These are phyloP conservation scores for Hirudo medicinalis DNA, from an alignment of 1,140 invertebrate species.

Conservation along the genomic window DNA sequence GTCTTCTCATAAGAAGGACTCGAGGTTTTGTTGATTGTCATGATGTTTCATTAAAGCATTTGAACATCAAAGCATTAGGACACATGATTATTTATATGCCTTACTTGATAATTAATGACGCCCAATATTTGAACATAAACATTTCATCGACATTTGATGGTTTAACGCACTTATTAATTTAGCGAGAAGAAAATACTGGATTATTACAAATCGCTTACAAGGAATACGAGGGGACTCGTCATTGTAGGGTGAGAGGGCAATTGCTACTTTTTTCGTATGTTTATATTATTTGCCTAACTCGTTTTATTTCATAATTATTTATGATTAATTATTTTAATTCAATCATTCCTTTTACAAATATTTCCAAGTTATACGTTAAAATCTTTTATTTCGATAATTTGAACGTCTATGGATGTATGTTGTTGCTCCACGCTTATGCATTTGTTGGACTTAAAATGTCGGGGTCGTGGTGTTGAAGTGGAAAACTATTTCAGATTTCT, in stretches of 20 bases:
- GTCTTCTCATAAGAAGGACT: background rate
- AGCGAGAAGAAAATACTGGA: conserved; percentile 1
- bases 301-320: background rate
- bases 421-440: background rate
- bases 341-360: background rate
- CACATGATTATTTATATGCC: background rate
- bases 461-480: background rate
- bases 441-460: background rate
- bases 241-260: background rate
- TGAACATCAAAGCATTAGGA: background rate
- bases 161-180: conserved; percentile 1
- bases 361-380: background rate
- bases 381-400: no score
- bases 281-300: background rate
- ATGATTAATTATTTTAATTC: background rate
- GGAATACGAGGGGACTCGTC: conserved; percentile 1
- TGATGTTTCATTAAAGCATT: background rate
- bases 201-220: conserved; percentile 7
- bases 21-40: background rate
- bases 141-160: background rate
- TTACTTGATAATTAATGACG: background rate
- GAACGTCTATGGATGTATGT: background rate
- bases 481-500: conserved; percentile 42
- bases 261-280: background rate
- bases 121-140: no score